A percentile compares a stretch with the other conserved stretches of the same genome.
Conservation (phyloP, 2,797 vertebrate genomes). For the Chloroceryle amazona region DNA sequence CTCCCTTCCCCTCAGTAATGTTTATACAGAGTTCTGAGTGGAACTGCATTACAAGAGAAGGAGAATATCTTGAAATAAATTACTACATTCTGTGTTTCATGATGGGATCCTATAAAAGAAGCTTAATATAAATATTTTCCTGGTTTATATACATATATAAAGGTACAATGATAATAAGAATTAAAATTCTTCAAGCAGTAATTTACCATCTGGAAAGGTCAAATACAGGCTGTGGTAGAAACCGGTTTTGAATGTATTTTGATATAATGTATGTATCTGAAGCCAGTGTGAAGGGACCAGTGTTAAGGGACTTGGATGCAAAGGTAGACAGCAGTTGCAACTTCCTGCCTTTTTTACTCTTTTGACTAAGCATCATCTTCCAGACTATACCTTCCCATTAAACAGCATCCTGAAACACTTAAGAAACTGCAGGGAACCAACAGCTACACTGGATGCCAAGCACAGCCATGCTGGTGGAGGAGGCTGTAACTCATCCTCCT, state of each 20-base stretch:
- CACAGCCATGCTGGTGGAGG: not conserved
- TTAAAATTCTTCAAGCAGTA: not conserved
- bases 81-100: not conserved
- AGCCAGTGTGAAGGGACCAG: not conserved
- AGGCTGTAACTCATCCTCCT: not conserved
- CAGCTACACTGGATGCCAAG: not conserved
- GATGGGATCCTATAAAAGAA: not conserved
- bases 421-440: not conserved
- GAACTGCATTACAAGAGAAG: not conserved
- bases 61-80: not conserved
- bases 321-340: not conserved
- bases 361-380: not conserved
- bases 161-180: not conserved
- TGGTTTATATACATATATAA: not conserved
- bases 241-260: not conserved
- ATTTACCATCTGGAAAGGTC: not conserved
- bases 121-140: not conserved
- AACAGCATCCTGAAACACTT: not conserved
- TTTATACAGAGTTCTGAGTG: not conserved
- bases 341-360: not conserved
- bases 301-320: not conserved
- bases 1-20: fast-evolving
- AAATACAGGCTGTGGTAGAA: not conserved
- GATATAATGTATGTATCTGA: not conserved
- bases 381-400: fast-evolving